A percentile compares a stretch with the other conserved stretches of the same genome.
Conservation (phyloP, 2,888 invertebrate species). For the Euzetes globulus region DNA sequence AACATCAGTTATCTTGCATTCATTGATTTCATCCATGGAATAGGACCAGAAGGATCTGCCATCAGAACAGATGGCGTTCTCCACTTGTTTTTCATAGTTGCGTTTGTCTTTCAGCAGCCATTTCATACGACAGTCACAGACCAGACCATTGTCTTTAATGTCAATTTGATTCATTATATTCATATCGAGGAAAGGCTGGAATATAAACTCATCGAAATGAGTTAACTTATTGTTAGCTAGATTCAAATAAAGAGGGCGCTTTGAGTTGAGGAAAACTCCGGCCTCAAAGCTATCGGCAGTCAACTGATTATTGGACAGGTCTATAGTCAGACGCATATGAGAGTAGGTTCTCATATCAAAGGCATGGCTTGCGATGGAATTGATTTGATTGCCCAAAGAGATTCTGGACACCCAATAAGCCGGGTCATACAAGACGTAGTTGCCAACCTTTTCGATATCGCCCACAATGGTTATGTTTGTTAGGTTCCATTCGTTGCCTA, state of each 20-base stretch:
- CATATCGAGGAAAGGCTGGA: background rate
- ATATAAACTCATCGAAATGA: constrained; percentile 11
- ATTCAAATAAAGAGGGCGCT: background rate
- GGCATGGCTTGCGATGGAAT: constrained; percentile 8
- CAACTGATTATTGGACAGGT: constrained; percentile 5
- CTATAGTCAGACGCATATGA: background rate
- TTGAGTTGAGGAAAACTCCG: constrained; percentile 17
- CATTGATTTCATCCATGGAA: background rate
- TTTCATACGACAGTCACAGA: constrained; percentile 27
- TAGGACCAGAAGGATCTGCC: background rate
- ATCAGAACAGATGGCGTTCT: constrained; percentile 3
- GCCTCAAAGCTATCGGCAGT: constrained; percentile 10
- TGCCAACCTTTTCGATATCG: background rate
- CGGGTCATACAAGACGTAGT: constrained; percentile 1
- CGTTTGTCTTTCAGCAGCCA: background rate
- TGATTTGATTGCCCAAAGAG: background rate
- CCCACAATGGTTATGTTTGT: background rate
- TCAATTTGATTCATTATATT: constrained; percentile 4
- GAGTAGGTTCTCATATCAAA: background rate
- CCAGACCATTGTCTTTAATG: background rate
- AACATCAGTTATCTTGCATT: background rate
- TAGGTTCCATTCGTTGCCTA: background rate
- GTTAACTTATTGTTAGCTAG: background rate
- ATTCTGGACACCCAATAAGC: background rate
- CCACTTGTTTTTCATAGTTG: background rate